Conservation (phyloP, 2,888 invertebrate genomes). For the Sesia bembeciformis region DNA sequence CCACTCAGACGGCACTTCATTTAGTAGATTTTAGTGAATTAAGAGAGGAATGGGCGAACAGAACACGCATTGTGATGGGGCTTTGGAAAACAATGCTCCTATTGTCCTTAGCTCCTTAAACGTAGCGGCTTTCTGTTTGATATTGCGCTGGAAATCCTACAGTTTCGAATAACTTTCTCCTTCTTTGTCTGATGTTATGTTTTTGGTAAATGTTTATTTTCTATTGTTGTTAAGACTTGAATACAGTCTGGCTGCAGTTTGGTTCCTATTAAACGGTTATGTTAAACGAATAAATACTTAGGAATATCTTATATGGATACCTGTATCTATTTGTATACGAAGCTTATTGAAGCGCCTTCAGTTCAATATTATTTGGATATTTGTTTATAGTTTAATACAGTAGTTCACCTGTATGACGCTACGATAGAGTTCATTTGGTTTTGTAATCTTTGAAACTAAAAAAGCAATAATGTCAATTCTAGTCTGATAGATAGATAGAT, state of each 20-base stretch:
- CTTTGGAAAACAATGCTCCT: slow-evolving; percentile 47
- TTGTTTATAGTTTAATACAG: no score
- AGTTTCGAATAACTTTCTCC: slow-evolving; percentile 1
- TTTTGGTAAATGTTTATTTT: neutral
- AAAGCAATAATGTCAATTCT: no score
- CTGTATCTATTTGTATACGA: no score
- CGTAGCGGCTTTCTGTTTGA: slow-evolving; percentile 34
- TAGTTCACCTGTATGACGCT: no score
- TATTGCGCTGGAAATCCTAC: slow-evolving; percentile 21
- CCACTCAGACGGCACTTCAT: slow-evolving; percentile 45
- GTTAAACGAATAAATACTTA: no score
- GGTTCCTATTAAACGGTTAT: no score
- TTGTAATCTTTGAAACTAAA: no score
- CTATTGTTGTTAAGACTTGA: neutral
- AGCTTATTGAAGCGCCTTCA: no score
- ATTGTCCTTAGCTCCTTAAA: slow-evolving; percentile 40
- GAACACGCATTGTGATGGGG: slow-evolving; percentile 40
- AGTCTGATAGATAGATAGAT: no score
- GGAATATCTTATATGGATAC: no score
- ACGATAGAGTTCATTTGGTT: no score
- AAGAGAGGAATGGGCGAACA: slow-evolving; percentile 42
- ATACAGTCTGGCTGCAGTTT: neutral
- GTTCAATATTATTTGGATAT: no score
- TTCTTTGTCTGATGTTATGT: neutral
- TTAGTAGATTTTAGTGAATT: slow-evolving; percentile 52